Conservation (phyloP, 2,113 vertebrate genomes). For the Castor canadensis region DNA sequence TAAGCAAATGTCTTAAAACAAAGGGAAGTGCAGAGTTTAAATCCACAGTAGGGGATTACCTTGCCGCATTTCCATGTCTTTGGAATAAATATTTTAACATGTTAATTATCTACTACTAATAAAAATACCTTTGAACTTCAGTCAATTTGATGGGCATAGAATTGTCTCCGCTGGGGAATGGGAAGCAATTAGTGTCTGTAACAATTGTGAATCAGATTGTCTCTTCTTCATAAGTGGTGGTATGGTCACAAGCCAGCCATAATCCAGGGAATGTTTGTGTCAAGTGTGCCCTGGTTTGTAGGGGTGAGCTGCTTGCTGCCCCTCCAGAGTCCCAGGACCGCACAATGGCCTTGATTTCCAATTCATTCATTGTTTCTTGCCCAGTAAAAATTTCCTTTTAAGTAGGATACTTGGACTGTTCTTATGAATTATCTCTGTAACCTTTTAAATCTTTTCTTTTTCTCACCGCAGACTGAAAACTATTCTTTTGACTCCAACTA, state of each 20-base stretch:
- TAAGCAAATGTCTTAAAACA: slow-evolving; percentile 79
- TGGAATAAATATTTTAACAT: slow-evolving; percentile 87
- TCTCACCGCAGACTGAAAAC: slow-evolving; percentile 95
- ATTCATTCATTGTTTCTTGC: slow-evolving; percentile 32
- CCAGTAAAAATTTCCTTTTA: not conserved
- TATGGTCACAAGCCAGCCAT: slow-evolving; percentile 71
- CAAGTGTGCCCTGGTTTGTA: not conserved
- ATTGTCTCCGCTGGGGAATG: slow-evolving; percentile 79
- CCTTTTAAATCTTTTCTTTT: slow-evolving; percentile 78
- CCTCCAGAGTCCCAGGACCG: not conserved
- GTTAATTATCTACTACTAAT: slow-evolving; percentile 87
- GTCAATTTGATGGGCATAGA: slow-evolving; percentile 81
- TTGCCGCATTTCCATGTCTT: slow-evolving; percentile 83
- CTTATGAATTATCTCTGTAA: slow-evolving; percentile 38
- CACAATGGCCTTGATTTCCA: not conserved
- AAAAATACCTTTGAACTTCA: slow-evolving; percentile 87
- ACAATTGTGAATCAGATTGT: slow-evolving; percentile 75
- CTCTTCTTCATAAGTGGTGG: slow-evolving; percentile 77
- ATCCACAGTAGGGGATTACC: slow-evolving; percentile 79
- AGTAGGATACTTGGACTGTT: slow-evolving; percentile 31
- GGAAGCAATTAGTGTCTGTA: slow-evolving; percentile 84
- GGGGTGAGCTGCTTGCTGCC: not conserved
- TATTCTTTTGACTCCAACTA: slow-evolving; percentile 99
- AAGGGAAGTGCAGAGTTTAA: slow-evolving; percentile 76
- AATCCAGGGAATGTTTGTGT: slow-evolving; percentile 41